Evolutionary conservation across 2,888 invertebrate species (phyloP), one percentile per base, ranked within the genome.

Genomic region (Hedya salicella): DNA sequence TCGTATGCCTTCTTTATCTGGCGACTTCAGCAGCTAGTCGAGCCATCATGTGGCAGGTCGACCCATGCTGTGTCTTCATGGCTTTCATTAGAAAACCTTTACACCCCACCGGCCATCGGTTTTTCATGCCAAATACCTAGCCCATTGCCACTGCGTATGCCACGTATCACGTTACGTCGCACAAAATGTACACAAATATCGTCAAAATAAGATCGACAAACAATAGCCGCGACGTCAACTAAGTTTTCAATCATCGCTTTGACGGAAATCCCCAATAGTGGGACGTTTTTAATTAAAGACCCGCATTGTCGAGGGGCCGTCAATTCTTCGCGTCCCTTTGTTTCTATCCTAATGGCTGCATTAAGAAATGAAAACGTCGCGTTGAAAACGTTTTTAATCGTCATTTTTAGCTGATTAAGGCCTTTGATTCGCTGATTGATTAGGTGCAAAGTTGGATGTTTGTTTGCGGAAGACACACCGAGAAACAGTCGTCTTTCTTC

Each of bases 221-320:
- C 49, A 19, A 50, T 49, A 40, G 42, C 21, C 54, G 30, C 30
- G 36, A 21, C 40, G 57, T 32, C 54, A 57, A 50, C 44, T 65
- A 52, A 60, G 59, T 64, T 66, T 61, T 46, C 66, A 61, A 64
- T 66, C 66, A 48, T 11, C 44, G 57, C 59, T 59, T 64, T 46
- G 68, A 70, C 68, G 30, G 53, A 11, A 9, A 36, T 57, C 60
- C 72, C 72, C 75, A 81, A 83, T 89, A 88, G 88, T 89, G 83
- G 81, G 85, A 87, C 81, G 85, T 87, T 88, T 91, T 90, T 89
- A 90, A 91, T 90, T 89, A 90, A 87, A 88, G 85, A 88, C 87
- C 79, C 76, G 78, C 79, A 80, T 85, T 83, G 85, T 85, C 72
- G 49, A 32, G 60, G 40, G 61, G 81, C 87, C 81, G 80, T 85